These are phyloP conservation scores for Theristicus caerulescens DNA, from an alignment of 2,113 vertebrate genomes.

Conservation along the genomic window DNA sequence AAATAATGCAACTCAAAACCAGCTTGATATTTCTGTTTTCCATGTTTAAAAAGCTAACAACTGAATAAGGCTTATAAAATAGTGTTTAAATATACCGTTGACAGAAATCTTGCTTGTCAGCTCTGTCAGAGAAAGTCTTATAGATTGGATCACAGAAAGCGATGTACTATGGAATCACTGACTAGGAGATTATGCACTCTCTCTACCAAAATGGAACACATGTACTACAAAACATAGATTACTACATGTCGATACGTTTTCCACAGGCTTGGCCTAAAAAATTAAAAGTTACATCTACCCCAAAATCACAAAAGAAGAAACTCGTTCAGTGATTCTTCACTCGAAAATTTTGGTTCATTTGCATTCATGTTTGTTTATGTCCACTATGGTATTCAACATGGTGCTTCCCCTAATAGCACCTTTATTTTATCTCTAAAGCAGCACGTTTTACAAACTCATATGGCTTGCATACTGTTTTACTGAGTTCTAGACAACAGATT, in stretches of 20 bases:
- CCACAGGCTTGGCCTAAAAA: neutral
- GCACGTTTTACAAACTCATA: neutral
- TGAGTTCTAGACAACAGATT: neutral
- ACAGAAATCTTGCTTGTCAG: neutral
- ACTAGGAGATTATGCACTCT: neutral
- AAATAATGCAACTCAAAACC: neutral
- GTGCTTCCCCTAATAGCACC: neutral
- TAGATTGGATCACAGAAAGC: neutral
- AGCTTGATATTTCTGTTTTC: neutral
- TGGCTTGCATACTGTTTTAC: neutral
- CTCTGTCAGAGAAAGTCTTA: neutral
- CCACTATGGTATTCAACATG: neutral
- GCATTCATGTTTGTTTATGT: neutral
- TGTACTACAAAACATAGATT: neutral
- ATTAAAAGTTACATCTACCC: neutral
- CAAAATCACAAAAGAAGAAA: neutral
- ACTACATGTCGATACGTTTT: rapidly evolving
- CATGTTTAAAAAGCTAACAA: neutral
- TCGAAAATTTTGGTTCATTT: neutral
- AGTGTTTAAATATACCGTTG: neutral
- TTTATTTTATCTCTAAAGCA: neutral
- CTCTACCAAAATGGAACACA: neutral
- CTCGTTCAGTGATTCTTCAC: neutral
- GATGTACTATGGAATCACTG: neutral
- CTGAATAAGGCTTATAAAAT: neutral